Conservation (phyloP, 2,888 invertebrate species). For the Cephus pulcher region DNA sequence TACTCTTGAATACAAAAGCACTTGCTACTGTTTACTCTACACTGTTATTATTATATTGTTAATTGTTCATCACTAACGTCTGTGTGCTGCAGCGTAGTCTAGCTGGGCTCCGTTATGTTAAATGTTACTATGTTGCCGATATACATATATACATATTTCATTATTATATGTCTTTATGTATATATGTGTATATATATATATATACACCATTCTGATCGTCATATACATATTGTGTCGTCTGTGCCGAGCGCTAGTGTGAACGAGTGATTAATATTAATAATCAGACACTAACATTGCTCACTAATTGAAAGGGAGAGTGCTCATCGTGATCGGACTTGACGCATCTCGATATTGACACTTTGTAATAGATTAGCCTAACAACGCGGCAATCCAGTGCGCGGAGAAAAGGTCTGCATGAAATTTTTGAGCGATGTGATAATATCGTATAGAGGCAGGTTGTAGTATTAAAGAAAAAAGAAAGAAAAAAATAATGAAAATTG, state of each 20-base stretch:
- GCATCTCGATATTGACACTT: not conserved
- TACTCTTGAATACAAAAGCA: not conserved
- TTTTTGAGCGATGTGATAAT: not conserved
- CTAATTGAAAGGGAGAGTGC: not conserved
- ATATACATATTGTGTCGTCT: constrained; percentile 20
- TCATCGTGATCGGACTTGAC: not conserved
- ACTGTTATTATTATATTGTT: constrained; percentile 15
- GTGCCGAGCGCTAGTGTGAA: constrained; percentile 18
- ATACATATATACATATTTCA: constrained; percentile 13
- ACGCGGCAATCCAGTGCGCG: not conserved
- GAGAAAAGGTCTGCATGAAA: not conserved
- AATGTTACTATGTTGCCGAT: constrained; percentile 2
- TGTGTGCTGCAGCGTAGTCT: constrained; percentile 25
- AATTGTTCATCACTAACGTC: constrained; percentile 24
- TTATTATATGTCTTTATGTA: not conserved
- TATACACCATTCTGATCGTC: constrained; percentile 11
- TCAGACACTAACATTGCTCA: constrained; percentile 15
- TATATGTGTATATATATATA: constrained; percentile 8
- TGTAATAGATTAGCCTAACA: not conserved
- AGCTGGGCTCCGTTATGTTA: constrained; percentile 16
- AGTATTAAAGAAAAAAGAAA: constrained; percentile 17
- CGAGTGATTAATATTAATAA: constrained; percentile 19
- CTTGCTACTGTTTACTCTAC: not conserved
- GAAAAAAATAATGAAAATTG: constrained; percentile 11
- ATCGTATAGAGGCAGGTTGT: constrained; percentile 25